Evolutionary conservation across 2,888 invertebrate species (phyloP).

Genomic region (Hypercompe scribonia): DNA sequence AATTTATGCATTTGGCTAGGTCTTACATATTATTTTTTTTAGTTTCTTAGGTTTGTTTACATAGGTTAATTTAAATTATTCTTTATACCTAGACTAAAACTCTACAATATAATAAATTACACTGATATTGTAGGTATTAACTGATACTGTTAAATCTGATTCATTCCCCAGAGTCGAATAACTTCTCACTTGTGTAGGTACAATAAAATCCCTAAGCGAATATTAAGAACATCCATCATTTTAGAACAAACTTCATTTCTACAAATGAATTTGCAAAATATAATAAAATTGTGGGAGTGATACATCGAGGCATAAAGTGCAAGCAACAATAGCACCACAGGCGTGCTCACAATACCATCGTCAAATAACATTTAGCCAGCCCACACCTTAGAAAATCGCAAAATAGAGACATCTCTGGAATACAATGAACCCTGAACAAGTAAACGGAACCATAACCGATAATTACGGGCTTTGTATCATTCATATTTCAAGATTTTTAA

Average conservation of each 20-base stretch:
- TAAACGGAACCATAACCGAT: constrained; percentile 79
- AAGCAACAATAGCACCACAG: constrained; percentile 76
- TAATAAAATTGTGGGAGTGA: constrained; percentile 85
- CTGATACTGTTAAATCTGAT: constrained; percentile 15
- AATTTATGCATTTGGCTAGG: no score
- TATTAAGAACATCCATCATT: constrained; percentile 77
- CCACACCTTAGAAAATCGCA: constrained; percentile 86
- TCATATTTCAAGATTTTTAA: constrained; percentile 72
- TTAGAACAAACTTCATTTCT: constrained; percentile 65
- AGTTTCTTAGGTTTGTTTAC: no score
- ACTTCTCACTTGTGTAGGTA: constrained; percentile 70
- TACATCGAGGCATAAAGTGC: constrained; percentile 71
- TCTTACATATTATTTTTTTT: no score
- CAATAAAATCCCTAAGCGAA: constrained; percentile 57
- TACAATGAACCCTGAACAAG: constrained; percentile 77
- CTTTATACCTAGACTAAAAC: neutral
- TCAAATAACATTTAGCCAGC: constrained; percentile 86
- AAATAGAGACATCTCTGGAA: constrained; percentile 81
- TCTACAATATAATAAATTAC: neutral
- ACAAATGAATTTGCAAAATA: constrained; percentile 76
- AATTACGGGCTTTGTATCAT: constrained; percentile 83
- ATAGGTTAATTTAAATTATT: neutral
- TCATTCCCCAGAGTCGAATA: constrained; percentile 77
- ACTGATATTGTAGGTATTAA: neutral
- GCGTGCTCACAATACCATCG: constrained; percentile 82